Evolutionary conservation across 2,888 invertebrate genomes (phyloP).

Genomic region (Torymus auratus): DNA sequence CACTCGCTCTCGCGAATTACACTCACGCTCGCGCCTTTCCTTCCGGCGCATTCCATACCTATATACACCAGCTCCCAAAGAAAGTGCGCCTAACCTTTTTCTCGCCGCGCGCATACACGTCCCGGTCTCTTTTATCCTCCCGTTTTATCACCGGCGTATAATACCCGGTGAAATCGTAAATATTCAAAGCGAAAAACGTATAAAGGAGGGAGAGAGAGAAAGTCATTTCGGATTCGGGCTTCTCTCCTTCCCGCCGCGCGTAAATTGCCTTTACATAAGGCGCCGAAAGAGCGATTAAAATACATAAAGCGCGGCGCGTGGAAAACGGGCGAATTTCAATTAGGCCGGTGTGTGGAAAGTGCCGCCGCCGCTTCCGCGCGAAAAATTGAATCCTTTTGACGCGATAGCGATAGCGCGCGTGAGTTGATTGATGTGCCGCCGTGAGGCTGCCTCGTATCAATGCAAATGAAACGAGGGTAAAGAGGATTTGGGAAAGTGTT

Average conservation of each 20-base stretch:
- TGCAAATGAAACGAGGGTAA: no score
- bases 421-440: no score
- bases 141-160: slow-evolving; percentile 15
- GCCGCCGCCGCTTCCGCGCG: neutral
- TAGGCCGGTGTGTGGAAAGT: slow-evolving; percentile 24
- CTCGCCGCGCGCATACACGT: no score
- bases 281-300: slow-evolving; percentile 29
- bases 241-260: slow-evolving; percentile 10
- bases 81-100: no score
- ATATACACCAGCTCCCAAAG: no score
- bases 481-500: neutral
- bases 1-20: no score
- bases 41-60: no score
- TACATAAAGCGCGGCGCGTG: slow-evolving; percentile 27
- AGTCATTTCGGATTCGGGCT: slow-evolving; percentile 40
- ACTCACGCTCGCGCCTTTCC: no score
- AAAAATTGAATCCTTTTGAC: neutral
- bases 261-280: slow-evolving; percentile 46
- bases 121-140: neutral
- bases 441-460: no score
- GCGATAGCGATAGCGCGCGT: neutral
- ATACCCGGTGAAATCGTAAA: slow-evolving; percentile 15
- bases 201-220: neutral
- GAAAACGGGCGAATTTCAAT: slow-evolving; percentile 43
- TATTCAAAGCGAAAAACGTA: slow-evolving; percentile 25